phyloP scores from a whole-genome alignment of 2,888 invertebrate species.

The Drosophila paracracens region DNA sequence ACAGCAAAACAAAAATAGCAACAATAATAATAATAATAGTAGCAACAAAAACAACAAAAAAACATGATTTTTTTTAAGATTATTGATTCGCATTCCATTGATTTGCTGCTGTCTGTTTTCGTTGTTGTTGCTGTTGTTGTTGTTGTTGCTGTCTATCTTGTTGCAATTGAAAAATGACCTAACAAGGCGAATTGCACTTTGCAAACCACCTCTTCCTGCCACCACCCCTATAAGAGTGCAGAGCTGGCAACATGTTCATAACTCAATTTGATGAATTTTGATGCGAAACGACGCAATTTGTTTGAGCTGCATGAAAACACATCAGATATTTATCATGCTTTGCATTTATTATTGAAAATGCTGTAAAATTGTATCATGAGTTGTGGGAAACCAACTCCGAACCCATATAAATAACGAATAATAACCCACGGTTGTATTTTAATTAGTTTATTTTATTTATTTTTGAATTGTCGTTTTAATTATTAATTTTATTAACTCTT shows the following conservation, averaged over 20 bases:
- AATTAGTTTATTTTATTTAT: background rate
- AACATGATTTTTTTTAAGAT: conserved; percentile 43
- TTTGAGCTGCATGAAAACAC: background rate
- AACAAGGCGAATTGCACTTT: conserved; percentile 35
- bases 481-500: background rate
- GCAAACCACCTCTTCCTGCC: background rate
- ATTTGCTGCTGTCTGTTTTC: conserved; percentile 40
- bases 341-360: background rate
- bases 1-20: conserved; percentile 24
- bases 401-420: background rate
- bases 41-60: conserved; percentile 24
- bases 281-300: conserved; percentile 25
- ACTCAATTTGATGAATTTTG: conserved; percentile 18
- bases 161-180: conserved; percentile 34
- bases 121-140: conserved; percentile 5
- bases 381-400: background rate
- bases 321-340: conserved; percentile 8
- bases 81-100: conserved; percentile 77
- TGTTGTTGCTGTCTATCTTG: conserved; percentile 17
- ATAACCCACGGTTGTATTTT: background rate
- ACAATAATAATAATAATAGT: conserved; percentile 9
- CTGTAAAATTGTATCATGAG: background rate
- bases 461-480: background rate
- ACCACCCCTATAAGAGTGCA: background rate
- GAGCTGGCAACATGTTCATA: conserved; percentile 17